Base-by-base conservation (phyloP, 2,888 invertebrate species). In the Amblyjoppa proteus region DNA sequence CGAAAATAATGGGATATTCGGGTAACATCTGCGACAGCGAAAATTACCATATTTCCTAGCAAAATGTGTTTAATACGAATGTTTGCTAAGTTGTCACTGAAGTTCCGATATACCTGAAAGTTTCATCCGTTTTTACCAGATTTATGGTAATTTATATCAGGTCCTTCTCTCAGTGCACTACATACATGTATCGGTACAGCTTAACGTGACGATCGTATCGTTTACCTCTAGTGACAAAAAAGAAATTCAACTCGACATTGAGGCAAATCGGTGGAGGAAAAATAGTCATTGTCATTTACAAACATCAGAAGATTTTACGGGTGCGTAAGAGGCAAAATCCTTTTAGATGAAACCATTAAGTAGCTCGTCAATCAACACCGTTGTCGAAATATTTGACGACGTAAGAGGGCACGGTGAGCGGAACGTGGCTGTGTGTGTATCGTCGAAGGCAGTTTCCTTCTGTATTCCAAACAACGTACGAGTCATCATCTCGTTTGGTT, bases 401-500 rank as follows among this genome's bases (percentile, higher is more conserved):
- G 56, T 25, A 75, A 75, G 41, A 49, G 71, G 73, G 66, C 28
- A 28, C 28, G 74, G 20, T 64, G 13, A n/a, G 49, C 45, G 49
- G 45, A 71, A 38, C 64, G 71, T 70, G 49, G 20, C 45, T 53
- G 28, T 56, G 9, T 71, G 53, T n/a, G 31, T 49, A 28, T 64
- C 45, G 31, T n/a, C 38, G 45, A 51, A 16, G 20, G 16, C 61
- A 53, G 25, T 58, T 25, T 20, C 7, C 38, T 38, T 34, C 16
- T 71, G 49, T 69, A 34, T 56, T 49, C 51, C 70, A 31, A 49
- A 13, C 41, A 53, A 28, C 53, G 70, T 70, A 66, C 49, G 25
- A 81, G 66, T 84, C 82, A 79, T 85, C 79, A 31, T 68, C 70
- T 88, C 88, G 81, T 89, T 87, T 77, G 85, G 87, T 75, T 76